These are phyloP conservation scores for Rhimphoctona megacephalus DNA, from an alignment of 2,888 invertebrate genomes.

Conservation along the genomic window DNA sequence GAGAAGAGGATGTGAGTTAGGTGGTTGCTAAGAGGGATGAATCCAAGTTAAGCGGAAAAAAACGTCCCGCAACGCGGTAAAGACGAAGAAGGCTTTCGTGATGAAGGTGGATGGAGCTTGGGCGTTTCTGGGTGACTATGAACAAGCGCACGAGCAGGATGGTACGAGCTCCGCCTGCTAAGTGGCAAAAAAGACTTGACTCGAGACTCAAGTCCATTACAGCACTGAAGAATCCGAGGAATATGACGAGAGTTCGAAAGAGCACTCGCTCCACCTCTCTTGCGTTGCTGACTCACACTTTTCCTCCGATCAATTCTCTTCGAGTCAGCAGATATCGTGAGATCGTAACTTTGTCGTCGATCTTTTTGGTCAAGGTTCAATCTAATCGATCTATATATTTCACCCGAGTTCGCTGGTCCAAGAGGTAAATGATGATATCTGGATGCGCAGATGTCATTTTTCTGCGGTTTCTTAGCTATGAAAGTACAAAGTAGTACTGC, in stretches of 20 bases:
- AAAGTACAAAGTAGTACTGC: background rate
- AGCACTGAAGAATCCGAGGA: slow-evolving; percentile 45
- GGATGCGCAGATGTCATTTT: background rate
- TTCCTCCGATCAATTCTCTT: slow-evolving; percentile 58
- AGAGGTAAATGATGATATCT: background rate
- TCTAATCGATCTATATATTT: slow-evolving; percentile 7
- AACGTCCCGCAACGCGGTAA: slow-evolving; percentile 49
- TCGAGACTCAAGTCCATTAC: slow-evolving; percentile 74
- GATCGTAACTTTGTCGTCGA: slow-evolving; percentile 66
- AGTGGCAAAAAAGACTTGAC: slow-evolving; percentile 75
- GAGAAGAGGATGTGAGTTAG: slow-evolving; percentile 45
- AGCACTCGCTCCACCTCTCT: slow-evolving; percentile 50
- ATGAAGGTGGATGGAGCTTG: slow-evolving; percentile 63
- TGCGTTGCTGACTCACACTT: slow-evolving; percentile 40
- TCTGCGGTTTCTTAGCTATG: background rate
- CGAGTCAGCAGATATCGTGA: slow-evolving; percentile 69
- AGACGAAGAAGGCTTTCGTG: slow-evolving; percentile 68
- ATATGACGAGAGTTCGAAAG: slow-evolving; percentile 59
- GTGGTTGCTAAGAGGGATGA: slow-evolving; percentile 59
- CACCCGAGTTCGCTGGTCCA: background rate
- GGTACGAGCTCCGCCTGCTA: slow-evolving; percentile 76
- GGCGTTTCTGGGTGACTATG: slow-evolving; percentile 66
- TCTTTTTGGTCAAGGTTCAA: slow-evolving; percentile 54
- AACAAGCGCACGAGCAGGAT: slow-evolving; percentile 66
- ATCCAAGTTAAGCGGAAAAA: slow-evolving; percentile 60